Conservation (phyloP, 2,113 vertebrate genomes). For the Calidris pugnax region DNA sequence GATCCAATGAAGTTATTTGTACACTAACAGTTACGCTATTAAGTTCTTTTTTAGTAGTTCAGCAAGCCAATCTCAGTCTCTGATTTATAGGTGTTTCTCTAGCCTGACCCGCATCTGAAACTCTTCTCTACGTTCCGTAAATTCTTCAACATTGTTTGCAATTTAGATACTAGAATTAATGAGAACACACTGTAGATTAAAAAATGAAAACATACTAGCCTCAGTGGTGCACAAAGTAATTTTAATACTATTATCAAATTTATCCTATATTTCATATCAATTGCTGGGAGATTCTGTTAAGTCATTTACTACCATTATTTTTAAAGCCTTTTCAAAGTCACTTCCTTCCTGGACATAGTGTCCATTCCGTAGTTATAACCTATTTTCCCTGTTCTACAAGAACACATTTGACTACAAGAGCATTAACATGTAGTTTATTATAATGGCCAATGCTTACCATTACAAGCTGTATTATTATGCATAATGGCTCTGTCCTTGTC, state of each 20-base stretch:
- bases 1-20: neutral
- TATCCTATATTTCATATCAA: neutral
- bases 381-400: neutral
- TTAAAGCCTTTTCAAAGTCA: neutral
- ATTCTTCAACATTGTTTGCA: neutral
- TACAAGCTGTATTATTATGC: neutral
- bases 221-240: neutral
- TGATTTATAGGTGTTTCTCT: neutral
- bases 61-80: neutral
- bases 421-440: neutral
- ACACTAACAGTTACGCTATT: neutral
- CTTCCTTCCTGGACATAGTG: neutral
- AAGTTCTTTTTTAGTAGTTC: neutral
- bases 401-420: neutral
- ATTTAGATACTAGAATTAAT: neutral
- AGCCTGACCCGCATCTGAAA: neutral
- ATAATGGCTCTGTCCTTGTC: conserved; percentile 28
- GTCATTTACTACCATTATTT: neutral
- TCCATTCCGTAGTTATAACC: neutral
- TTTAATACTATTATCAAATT: neutral
- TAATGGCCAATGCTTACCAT: neutral
- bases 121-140: neutral
- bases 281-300: neutral
- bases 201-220: neutral
- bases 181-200: neutral